These are phyloP conservation scores for Pardosa pseudoannulata DNA, from an alignment of 2,888 invertebrate species.

Conservation along the genomic window DNA sequence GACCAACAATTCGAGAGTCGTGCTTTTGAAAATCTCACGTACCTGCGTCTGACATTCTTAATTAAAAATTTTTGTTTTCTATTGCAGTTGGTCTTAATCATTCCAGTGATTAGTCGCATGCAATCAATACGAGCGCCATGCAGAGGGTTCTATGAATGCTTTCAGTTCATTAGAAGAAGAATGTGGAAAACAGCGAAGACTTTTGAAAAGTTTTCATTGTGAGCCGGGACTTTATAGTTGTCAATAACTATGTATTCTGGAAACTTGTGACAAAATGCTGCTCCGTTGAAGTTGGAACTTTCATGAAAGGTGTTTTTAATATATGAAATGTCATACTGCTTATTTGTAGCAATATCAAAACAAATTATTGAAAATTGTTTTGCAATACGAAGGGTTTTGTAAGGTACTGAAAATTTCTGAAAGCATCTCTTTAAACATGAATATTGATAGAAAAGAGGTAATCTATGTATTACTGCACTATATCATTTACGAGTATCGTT, in stretches of 20 bases:
- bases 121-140: neutral
- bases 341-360: neutral
- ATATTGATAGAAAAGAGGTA: no score
- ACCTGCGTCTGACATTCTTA: slow-evolving; percentile 54
- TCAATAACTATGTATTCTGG: neutral
- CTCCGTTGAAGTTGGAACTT: neutral
- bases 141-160: neutral
- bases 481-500: no score
- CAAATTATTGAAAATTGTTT: neutral
- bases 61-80: slow-evolving; percentile 55
- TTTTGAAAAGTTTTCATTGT: slow-evolving; percentile 12
- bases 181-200: neutral
- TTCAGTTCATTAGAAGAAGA: slow-evolving; percentile 13
- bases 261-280: neutral
- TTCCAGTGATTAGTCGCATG: neutral
- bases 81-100: slow-evolving; percentile 16
- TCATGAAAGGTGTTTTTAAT: neutral
- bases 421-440: no score
- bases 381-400: no score
- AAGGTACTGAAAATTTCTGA: no score
- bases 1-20: slow-evolving; percentile 1
- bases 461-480: no score
- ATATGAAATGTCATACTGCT: neutral
- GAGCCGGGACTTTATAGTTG: neutral
- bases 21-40: slow-evolving; percentile 20